These are phyloP conservation scores for Acyrthosiphon pisum DNA, from an alignment of 1,140 invertebrate genomes.

Conservation along the genomic window DNA sequence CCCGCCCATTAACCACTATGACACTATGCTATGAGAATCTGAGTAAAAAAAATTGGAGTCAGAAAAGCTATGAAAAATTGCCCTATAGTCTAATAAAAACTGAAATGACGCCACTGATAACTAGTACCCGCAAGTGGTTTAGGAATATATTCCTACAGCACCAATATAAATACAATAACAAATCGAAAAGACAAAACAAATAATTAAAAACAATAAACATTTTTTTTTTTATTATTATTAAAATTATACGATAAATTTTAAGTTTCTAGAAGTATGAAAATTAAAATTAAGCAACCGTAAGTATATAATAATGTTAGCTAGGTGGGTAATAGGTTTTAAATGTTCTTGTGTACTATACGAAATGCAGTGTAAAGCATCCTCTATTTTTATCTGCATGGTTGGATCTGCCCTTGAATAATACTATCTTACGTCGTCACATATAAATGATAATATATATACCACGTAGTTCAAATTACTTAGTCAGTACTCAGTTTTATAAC, in stretches of 20 bases:
- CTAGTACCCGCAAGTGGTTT: background rate
- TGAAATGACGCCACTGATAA: no score
- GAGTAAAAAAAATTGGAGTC: no score
- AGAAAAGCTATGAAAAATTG: no score
- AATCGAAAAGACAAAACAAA: background rate
- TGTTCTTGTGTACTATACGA: background rate
- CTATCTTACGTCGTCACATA: background rate
- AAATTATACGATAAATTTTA: background rate
- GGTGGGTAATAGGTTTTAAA: background rate
- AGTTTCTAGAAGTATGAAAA: background rate
- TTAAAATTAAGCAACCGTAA: background rate
- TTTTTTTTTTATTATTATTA: no score
- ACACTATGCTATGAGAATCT: no score
- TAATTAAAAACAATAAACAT: background rate
- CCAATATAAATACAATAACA: background rate
- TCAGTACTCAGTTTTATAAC: background rate
- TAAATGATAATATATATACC: no score
- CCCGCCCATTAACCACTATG: no score
- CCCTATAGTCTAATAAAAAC: no score
- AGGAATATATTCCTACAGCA: background rate
- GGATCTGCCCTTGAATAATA: background rate
- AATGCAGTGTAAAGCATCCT: background rate
- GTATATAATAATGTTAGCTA: background rate
- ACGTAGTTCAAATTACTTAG: background rate
- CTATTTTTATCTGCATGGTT: background rate